Conservation (phyloP, 2,888 invertebrate species). For the Oscheius sp. region DNA sequence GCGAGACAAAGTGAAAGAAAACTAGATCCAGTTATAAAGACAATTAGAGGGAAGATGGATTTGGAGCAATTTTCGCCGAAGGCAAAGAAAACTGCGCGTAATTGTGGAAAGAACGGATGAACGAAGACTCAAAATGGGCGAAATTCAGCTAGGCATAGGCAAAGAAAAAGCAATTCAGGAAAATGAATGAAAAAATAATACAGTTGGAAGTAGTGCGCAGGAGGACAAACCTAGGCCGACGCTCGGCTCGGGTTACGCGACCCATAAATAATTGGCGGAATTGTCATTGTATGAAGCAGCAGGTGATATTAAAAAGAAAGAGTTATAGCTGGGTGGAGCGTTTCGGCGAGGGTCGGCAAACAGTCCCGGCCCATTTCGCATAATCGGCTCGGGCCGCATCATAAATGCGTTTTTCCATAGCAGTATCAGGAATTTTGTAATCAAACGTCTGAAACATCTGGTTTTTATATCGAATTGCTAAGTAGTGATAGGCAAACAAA, state of each 20-base stretch:
- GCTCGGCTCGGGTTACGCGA: constrained; percentile 20
- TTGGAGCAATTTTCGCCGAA: no score
- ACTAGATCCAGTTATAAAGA: no score
- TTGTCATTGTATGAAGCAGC: background rate
- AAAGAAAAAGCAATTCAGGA: background rate
- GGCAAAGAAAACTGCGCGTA: no score
- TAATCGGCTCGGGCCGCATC: constrained; percentile 29
- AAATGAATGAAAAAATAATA: background rate
- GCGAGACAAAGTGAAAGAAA: no score
- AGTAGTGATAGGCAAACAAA: no score
- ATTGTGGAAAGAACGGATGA: background rate
- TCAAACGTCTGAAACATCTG: no score
- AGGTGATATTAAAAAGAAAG: constrained; percentile 9
- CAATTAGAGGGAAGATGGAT: background rate
- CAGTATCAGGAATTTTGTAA: no score
- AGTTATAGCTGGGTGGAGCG: constrained; percentile 11
- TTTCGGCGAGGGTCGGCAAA: constrained; percentile 18
- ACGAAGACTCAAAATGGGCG: background rate
- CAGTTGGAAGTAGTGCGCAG: constrained; percentile 1
- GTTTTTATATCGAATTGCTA: no score
- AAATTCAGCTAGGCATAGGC: background rate
- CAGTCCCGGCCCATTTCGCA: constrained; percentile 28
- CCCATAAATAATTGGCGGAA: constrained; percentile 16
- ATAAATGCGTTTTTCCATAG: constrained; percentile 21
- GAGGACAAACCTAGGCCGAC: constrained; percentile 9